Conservation (phyloP, 2,797 vertebrate genomes). For the Carduelis carduelis region DNA sequence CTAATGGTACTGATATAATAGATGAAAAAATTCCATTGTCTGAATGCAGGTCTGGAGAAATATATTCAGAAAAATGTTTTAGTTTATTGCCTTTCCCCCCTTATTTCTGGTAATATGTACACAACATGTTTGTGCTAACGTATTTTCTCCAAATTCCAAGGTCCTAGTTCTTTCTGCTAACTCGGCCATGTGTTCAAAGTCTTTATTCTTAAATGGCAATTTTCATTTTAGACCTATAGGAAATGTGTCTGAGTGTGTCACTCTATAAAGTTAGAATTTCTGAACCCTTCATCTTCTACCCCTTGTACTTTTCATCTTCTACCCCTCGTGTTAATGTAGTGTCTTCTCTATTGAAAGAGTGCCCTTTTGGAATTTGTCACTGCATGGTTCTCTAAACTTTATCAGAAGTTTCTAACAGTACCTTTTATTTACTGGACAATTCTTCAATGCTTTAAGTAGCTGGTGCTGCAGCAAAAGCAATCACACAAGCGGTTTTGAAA, state of each 20-base stretch:
- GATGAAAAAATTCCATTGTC: background rate
- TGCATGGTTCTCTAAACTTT: conserved; percentile 28
- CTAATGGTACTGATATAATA: conserved; percentile 19
- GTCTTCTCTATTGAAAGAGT: background rate
- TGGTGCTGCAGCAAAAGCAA: background rate
- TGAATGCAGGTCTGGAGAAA: background rate
- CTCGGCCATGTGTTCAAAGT: conserved; percentile 5
- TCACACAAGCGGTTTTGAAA: background rate
- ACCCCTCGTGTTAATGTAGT: background rate
- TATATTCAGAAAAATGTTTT: conserved; percentile 42
- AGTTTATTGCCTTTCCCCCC: background rate
- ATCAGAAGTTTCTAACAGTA: conserved; percentile 22
- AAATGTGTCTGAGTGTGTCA: background rate
- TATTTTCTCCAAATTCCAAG: conserved; percentile 22
- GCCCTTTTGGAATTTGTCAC: conserved; percentile 25
- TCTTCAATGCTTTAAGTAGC: conserved; percentile 8
- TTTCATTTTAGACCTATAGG: conserved; percentile 25
- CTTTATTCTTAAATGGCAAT: conserved; percentile 26
- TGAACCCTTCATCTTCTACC: conserved; percentile 19
- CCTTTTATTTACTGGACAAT: conserved; percentile 47
- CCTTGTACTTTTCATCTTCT: conserved; percentile 18
- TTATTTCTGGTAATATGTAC: background rate
- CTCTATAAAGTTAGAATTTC: conserved; percentile 2
- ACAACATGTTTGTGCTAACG: background rate
- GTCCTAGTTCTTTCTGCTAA: conserved; percentile 10